Evolutionary conservation across 2,888 invertebrate genomes (phyloP).

Genomic region (Sisyra nigra): DNA sequence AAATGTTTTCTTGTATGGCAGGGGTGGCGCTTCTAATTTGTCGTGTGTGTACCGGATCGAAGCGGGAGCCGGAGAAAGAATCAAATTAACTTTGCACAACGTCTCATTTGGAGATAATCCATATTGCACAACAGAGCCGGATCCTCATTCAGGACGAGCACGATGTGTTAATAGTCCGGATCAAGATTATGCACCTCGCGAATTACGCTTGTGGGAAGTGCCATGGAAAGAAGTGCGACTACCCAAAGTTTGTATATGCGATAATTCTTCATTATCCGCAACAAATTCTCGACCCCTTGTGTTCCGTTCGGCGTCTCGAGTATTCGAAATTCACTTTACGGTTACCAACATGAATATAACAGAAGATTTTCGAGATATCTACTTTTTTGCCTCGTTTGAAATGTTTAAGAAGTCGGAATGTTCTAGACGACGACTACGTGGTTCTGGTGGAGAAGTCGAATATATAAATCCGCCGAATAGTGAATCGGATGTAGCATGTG

Average conservation of each 20-base stretch:
- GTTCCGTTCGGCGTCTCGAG: conserved; percentile 46
- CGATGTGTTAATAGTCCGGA: conserved; percentile 28
- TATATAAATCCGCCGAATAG: conserved; percentile 44
- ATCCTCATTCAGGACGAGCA: conserved; percentile 54
- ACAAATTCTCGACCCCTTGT: conserved; percentile 40
- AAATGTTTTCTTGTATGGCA: conserved; percentile 69
- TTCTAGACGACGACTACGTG: conserved; percentile 42
- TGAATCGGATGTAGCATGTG: conserved; percentile 45
- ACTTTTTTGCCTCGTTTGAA: conserved; percentile 59
- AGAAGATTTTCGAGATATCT: conserved; percentile 68
- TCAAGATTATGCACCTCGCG: conserved; percentile 27
- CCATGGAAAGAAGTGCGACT: conserved; percentile 56
- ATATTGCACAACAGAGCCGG: conserved; percentile 50
- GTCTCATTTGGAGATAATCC: conserved; percentile 53
- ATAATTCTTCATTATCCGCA: conserved; percentile 41
- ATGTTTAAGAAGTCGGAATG: conserved; percentile 46
- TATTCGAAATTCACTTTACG: conserved; percentile 60
- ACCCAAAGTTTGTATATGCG: conserved; percentile 64
- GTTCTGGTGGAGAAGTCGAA: conserved; percentile 48
- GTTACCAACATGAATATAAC: conserved; percentile 56
- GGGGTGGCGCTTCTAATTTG: conserved; percentile 61
- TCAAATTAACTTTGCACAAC: conserved; percentile 48
- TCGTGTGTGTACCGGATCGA: conserved; percentile 66
- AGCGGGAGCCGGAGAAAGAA: conserved; percentile 45
- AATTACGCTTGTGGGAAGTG: conserved; percentile 46